Evolutionary conservation across 2,797 vertebrate species (phyloP).

Genomic region (Pygocentrus nattereri): DNA sequence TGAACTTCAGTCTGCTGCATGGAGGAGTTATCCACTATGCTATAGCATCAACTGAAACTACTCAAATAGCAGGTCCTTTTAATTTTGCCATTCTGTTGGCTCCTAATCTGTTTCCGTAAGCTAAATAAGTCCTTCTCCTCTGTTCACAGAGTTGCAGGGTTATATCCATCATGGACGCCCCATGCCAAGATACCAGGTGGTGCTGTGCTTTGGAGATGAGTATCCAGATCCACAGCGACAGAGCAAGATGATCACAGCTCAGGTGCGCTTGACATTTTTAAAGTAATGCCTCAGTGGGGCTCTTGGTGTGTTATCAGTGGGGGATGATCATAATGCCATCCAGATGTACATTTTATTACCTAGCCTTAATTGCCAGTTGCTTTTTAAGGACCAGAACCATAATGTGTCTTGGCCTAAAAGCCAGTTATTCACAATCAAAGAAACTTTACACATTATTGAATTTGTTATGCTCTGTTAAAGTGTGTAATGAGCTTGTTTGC

Average conservation of each 20-base stretch:
- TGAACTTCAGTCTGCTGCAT: too few relatives aligned
- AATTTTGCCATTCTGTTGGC: too few relatives aligned
- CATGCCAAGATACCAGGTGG: conserved; percentile 88
- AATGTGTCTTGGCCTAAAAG: not conserved
- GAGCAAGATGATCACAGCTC: conserved; percentile 94
- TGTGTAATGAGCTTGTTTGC: not conserved
- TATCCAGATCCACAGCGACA: conserved; percentile 92
- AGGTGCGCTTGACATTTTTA: conserved; percentile 64
- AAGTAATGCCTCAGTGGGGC: not conserved
- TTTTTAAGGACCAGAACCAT: too few relatives aligned
- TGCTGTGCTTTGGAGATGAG: conserved; percentile 95
- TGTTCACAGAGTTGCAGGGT: conserved; percentile 87
- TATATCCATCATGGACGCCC: conserved; percentile 89
- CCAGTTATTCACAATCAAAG: not conserved
- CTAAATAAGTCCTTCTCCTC: not conserved
- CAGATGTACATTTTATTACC: too few relatives aligned
- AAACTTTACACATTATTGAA: not conserved
- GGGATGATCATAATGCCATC: too few relatives aligned
- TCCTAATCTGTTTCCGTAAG: not conserved
- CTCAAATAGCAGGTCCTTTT: too few relatives aligned
- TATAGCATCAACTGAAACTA: too few relatives aligned
- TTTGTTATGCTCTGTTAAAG: too few relatives aligned
- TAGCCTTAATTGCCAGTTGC: too few relatives aligned
- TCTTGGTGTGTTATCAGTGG: not conserved
- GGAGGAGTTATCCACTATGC: too few relatives aligned